Evolutionary conservation across 2,797 vertebrate genomes (phyloP).

Genomic region (Tokudaia muenninki): DNA sequence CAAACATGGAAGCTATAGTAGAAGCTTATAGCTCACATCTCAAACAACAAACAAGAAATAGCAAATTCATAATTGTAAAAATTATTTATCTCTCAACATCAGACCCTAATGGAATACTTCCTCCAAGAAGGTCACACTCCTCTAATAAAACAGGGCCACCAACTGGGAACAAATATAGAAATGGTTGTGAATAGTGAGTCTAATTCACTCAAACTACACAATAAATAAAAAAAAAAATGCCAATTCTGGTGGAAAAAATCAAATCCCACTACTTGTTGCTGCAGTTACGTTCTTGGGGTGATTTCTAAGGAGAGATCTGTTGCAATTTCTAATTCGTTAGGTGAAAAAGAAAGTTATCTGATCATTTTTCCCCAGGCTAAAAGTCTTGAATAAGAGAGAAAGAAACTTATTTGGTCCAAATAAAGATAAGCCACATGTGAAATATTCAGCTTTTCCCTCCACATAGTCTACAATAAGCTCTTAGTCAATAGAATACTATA

Average conservation of each 20-base stretch:
- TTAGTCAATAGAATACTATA: not conserved
- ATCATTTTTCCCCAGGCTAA: slow-evolving; percentile 38
- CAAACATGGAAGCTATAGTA: not conserved
- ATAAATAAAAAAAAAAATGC: not conserved
- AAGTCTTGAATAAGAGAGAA: slow-evolving; percentile 28
- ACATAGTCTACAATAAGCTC: slow-evolving; percentile 29
- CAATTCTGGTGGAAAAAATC: not conserved
- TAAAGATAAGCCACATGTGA: slow-evolving; percentile 58
- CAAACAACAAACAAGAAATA: not conserved
- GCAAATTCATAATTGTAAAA: not conserved
- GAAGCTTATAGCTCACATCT: not conserved
- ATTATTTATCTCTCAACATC: not conserved
- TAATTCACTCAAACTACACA: not conserved
- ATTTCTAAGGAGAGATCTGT: slow-evolving; percentile 23
- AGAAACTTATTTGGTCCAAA: slow-evolving; percentile 52
- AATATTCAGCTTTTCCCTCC: slow-evolving; percentile 18
- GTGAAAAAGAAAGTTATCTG: slow-evolving; percentile 65
- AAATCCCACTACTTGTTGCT: not conserved
- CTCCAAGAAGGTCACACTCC: not conserved
- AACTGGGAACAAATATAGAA: not conserved
- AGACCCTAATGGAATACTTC: not conserved
- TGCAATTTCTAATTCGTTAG: slow-evolving; percentile 61
- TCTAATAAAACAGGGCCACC: not conserved
- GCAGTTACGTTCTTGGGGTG: not conserved
- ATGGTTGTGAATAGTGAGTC: not conserved